Evolutionary conservation across 2,888 invertebrate genomes (phyloP).

Genomic region (Galeopsomyia nigrocyanea): DNA sequence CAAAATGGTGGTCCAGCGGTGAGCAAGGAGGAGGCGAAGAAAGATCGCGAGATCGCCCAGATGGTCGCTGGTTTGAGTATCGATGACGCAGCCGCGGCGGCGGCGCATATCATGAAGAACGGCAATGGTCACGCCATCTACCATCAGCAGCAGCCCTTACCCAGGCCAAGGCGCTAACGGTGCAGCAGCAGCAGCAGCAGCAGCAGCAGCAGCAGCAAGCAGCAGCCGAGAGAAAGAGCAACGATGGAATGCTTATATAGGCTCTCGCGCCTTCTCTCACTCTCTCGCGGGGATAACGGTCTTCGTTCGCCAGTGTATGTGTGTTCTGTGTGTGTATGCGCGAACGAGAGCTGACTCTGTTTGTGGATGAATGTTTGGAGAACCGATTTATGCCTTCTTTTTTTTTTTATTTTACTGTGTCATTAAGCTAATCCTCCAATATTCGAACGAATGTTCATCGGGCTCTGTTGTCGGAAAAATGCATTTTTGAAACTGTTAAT

Average conservation of each 20-base stretch:
- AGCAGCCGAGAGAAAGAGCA: constrained; percentile 26
- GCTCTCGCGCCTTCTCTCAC: background rate
- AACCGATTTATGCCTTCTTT: no score
- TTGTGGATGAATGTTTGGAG: no score
- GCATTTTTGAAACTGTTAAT: no score
- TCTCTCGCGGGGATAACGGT: constrained; percentile 2
- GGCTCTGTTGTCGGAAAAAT: no score
- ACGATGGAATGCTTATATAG: constrained; percentile 30
- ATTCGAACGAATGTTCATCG: no score
- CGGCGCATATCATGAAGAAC: constrained; percentile 68
- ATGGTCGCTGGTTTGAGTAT: constrained; percentile 92
- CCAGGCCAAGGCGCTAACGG: constrained; percentile 64
- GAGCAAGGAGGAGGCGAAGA: constrained; percentile 72
- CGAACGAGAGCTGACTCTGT: no score
- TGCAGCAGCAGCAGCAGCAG: background rate
- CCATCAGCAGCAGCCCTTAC: constrained; percentile 62
- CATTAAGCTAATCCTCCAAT: no score
- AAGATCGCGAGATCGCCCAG: constrained; percentile 92
- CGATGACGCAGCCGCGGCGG: constrained; percentile 75
- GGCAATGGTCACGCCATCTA: constrained; percentile 69
- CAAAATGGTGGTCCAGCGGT: constrained; percentile 66
- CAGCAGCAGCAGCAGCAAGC: constrained; percentile 1
- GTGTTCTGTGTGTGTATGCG: no score
- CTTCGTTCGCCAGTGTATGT: no score
- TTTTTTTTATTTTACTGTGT: no score